Percentiles rank a stretch among this genome's conserved stretches.
Conservation (phyloP, 1,140 invertebrate species). For the Tenebrio molitor region DNA sequence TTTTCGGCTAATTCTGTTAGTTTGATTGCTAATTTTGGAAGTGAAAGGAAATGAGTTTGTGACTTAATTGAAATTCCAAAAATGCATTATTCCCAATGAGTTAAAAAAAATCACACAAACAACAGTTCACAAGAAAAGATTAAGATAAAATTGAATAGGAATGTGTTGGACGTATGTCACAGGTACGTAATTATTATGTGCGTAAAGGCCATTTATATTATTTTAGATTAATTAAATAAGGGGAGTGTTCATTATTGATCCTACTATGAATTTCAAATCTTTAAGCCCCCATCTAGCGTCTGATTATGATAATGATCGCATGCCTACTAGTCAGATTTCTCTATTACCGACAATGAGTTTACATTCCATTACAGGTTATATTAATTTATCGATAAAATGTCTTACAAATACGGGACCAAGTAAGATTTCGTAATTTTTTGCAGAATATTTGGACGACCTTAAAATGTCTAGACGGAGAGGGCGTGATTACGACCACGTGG, state of each 20-base stretch:
- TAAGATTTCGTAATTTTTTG: no score
- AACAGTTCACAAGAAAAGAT: background rate
- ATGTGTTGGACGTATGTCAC: constrained; percentile 13
- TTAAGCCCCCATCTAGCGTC: constrained; percentile 44
- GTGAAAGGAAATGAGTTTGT: no score
- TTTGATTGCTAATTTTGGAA: background rate
- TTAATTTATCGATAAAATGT: no score
- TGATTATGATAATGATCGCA: constrained; percentile 31
- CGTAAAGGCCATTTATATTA: constrained; percentile 15
- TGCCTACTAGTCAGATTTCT: constrained; percentile 46
- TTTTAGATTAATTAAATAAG: constrained; percentile 47
- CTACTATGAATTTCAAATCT: constrained; percentile 32
- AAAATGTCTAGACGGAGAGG: constrained; percentile 74
- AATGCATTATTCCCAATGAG: no score
- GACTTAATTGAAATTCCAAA: no score
- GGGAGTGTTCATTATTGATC: constrained; percentile 37
- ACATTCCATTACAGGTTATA: constrained; percentile 60
- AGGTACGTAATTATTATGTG: background rate
- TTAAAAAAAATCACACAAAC: background rate
- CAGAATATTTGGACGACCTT: constrained; percentile 70
- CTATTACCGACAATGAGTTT: constrained; percentile 57
- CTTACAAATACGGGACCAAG: no score
- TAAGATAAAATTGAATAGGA: background rate
- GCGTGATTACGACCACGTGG: constrained; percentile 71
- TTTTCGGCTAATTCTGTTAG: background rate